Evolutionary conservation across 2,888 invertebrate species (phyloP).

Genomic region (Chymomyza fuscimana): DNA sequence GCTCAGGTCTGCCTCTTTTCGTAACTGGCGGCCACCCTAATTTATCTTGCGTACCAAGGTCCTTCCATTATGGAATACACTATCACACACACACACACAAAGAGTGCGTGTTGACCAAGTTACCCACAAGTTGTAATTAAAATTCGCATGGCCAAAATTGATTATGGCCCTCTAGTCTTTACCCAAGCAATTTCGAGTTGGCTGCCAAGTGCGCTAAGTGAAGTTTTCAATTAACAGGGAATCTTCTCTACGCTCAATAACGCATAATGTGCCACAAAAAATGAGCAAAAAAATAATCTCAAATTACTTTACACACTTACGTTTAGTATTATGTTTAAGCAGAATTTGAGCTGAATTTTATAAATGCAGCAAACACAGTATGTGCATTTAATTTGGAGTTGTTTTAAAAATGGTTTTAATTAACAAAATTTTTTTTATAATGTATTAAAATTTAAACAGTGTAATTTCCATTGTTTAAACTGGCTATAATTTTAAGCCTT

Average conservation of each 20-base stretch:
- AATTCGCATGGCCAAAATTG: constrained; percentile 69
- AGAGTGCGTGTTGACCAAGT: constrained; percentile 47
- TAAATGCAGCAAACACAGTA: no score
- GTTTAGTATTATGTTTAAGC: constrained; percentile 35
- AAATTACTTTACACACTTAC: neutral
- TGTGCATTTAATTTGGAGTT: no score
- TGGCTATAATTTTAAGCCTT: no score
- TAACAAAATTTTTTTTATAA: no score
- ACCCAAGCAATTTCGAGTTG: constrained; percentile 45
- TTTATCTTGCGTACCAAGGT: constrained; percentile 1
- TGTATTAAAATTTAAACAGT: no score
- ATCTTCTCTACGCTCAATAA: constrained; percentile 44
- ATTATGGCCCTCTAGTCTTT: constrained; percentile 39
- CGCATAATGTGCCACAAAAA: neutral
- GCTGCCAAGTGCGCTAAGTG: constrained; percentile 61
- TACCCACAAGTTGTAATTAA: constrained; percentile 72
- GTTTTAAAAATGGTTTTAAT: no score
- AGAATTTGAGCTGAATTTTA: constrained; percentile 30
- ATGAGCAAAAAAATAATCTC: no score
- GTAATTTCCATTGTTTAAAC: no score
- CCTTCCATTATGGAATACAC: neutral
- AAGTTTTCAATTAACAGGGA: constrained; percentile 71
- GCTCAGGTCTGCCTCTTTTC: neutral
- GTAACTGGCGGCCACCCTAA: neutral
- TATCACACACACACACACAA: neutral